phyloP scores from a whole-genome alignment of 2,113 vertebrate species.

The Aegithalos caudatus region DNA sequence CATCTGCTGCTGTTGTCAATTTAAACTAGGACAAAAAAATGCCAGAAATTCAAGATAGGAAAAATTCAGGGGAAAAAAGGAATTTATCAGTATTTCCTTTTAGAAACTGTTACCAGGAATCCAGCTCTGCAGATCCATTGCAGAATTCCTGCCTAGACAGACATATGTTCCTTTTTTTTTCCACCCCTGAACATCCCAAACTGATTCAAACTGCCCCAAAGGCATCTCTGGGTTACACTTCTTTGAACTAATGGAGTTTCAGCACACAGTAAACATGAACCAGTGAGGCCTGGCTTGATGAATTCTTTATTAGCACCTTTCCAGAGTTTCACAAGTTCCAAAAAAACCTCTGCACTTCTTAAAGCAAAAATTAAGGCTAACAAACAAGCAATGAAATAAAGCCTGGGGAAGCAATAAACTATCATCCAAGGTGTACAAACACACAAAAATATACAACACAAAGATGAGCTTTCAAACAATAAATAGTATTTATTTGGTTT shows the following conservation, averaged over 20 bases:
- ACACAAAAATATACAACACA: neutral
- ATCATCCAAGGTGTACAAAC: neutral
- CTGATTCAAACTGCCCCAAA: neutral
- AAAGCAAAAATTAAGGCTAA: neutral
- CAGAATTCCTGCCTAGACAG: neutral
- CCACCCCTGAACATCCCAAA: neutral
- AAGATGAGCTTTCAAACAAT: neutral
- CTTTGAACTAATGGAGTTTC: neutral
- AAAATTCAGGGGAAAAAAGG: accelerated
- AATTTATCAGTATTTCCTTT: neutral
- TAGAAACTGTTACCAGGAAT: neutral
- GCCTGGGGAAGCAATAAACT: neutral
- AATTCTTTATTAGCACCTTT: neutral
- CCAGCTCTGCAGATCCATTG: neutral
- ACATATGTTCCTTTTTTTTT: accelerated
- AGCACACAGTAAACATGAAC: neutral
- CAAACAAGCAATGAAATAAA: neutral
- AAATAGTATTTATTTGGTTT: slow-evolving; percentile 20
- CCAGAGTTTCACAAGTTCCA: neutral
- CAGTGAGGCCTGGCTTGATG: neutral
- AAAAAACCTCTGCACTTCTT: neutral
- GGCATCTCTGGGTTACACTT: neutral
- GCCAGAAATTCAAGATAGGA: neutral
- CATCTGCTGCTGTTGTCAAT: neutral
- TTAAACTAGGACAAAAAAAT: neutral